Evolutionary conservation across 2,113 vertebrate species (phyloP), one percentile per base, ranked within the genome.

Genomic region (Telmatochromis sp.): DNA sequence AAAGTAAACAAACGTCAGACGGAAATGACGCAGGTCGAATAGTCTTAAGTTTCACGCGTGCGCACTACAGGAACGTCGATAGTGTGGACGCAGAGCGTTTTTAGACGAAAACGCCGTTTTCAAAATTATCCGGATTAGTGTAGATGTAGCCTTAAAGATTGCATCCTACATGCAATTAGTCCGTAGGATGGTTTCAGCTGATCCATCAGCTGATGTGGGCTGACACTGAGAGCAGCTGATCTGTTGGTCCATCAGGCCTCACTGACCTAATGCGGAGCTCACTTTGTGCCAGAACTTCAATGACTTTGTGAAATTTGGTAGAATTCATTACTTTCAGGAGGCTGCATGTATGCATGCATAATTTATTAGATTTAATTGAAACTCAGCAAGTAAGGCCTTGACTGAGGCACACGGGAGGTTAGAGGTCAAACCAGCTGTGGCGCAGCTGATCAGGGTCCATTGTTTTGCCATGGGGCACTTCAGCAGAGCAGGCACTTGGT

Each of bases 291-390:
- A 73, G 8, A 45, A 45, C 21, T 23, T 15, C 40, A 68, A 23
- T 70, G 5, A 0, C 35, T 70, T 21, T 40, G 12, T 42, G n/a
- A 9, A 70, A 70, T 70, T 21, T 23, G 65, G n/a, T 23, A 40
- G 35, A 42, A 70, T 82, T 82, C 80, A 40, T 60, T 63, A 81
- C 12, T 58, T 78, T 49, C 37, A 73, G 60, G 28, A 42, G 21
- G 26, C n/a, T 6, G 37, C 7, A 14, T 0, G 9, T 57, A n/a
- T 40, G 12, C 0, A 49, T 0, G 12, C 37, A 49, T 15, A 68
- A 23, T 11, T 11, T 0, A 63, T 63, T 3, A 7, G 0, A 12
- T 63, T 19, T 4, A 63, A 26, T 73, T 47, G 6, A 45, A 45
- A 17, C 3, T 47, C 0, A 45, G 0, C 2, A 33, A 47, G 40